phyloP scores from a whole-genome alignment of 2,888 invertebrate genomes.

The Arrhopalites spinosus region DNA sequence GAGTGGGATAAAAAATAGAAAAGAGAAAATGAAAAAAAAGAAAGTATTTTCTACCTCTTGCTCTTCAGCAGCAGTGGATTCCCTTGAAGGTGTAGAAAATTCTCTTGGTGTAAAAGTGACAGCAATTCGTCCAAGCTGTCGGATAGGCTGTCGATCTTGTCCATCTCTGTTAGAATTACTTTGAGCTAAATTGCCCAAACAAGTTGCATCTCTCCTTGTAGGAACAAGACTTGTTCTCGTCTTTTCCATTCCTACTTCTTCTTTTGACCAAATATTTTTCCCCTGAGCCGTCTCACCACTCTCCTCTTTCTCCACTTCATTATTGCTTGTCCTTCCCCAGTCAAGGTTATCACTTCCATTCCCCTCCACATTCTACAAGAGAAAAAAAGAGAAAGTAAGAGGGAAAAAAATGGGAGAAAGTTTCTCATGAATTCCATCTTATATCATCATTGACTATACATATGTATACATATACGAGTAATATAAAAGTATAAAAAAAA shows the following conservation, averaged over 20 bases:
- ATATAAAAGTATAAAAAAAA: too few relatives aligned
- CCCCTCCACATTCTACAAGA: neutral
- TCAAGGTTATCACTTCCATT: neutral
- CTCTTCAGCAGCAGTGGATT: conserved; percentile 73
- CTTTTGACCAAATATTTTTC: conserved; percentile 3
- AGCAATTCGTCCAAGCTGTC: conserved; percentile 66
- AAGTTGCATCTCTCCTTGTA: too few relatives aligned
- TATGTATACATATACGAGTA: too few relatives aligned
- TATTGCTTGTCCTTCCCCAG: neutral
- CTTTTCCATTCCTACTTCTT: neutral
- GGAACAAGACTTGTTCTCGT: too few relatives aligned
- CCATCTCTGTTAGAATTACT: neutral
- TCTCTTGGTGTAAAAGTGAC: conserved; percentile 75
- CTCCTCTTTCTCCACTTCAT: conserved; percentile 58
- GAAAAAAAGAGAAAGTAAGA: neutral
- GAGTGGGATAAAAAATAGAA: neutral
- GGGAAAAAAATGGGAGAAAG: neutral
- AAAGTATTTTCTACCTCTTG: conserved; percentile 64
- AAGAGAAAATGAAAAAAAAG: neutral
- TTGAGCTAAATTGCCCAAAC: neutral
- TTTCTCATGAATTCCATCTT: too few relatives aligned
- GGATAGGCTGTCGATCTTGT: conserved; percentile 59
- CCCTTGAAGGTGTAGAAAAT: conserved; percentile 81
- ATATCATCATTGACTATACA: too few relatives aligned
- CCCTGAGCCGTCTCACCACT: conserved; percentile 58